Evolutionary conservation across 2,888 invertebrate species (phyloP).

Genomic region (Lasioglossum oenotherae): DNA sequence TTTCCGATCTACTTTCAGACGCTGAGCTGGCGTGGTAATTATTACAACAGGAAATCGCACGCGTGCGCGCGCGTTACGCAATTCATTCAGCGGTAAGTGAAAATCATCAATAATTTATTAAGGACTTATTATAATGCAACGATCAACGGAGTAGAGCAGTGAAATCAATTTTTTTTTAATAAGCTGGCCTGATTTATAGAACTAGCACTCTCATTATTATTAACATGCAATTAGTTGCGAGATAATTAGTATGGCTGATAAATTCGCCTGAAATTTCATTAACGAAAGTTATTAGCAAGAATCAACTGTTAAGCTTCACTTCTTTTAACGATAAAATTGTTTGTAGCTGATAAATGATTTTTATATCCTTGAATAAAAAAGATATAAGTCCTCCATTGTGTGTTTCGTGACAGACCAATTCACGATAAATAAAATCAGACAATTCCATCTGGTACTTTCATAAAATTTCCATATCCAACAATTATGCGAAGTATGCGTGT

Average conservation of each 20-base stretch:
- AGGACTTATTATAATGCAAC: not conserved
- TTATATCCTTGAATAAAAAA: too few relatives aligned
- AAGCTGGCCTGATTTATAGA: not conserved
- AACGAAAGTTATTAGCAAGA: not conserved
- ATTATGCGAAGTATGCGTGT: not conserved
- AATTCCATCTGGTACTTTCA: not conserved
- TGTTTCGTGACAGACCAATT: too few relatives aligned
- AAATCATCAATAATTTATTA: slow-evolving; percentile 22
- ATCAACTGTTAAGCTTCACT: not conserved
- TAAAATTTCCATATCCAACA: not conserved
- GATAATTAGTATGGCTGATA: not conserved
- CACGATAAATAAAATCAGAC: not conserved
- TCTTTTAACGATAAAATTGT: not conserved
- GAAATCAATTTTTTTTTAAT: not conserved
- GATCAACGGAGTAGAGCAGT: not conserved
- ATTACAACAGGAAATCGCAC: slow-evolving; percentile 19
- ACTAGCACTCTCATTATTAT: not conserved
- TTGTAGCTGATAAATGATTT: not conserved
- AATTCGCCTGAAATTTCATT: not conserved
- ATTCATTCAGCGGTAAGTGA: slow-evolving; percentile 12
- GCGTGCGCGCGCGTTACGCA: slow-evolving; percentile 5
- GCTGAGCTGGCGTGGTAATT: not conserved
- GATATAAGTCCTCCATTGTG: too few relatives aligned
- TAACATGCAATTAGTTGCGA: not conserved
- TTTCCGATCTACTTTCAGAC: slow-evolving; percentile 25